Evolutionary conservation across 1,140 invertebrate species (phyloP), one percentile per base, ranked within the genome.

Genomic region (Saxidomus purpurata): DNA sequence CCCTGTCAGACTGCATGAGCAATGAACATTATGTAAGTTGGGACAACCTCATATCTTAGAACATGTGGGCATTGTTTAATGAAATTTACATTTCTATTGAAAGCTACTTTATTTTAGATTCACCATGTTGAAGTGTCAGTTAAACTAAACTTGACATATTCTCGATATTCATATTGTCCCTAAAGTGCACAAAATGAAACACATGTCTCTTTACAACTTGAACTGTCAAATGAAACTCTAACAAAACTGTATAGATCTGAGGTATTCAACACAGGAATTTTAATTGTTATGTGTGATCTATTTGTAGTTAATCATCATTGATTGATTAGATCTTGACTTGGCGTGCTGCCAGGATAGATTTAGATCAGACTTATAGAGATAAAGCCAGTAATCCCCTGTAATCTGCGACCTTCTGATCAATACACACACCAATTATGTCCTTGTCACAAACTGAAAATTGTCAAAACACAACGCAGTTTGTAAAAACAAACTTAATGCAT

Each of bases 231-330:
- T 34, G 28, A 67, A 38, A 38, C 36, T 36, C 63, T 67, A 31
- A 31, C 13, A 67, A 31, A 67, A 6, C 63, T 1, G 31, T 31
- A 67, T 31, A 67, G n/a, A 36, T 13, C 19, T 31, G 67, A 71
- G 17, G 2, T 17, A 38, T 38, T 38, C 3, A 36, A 71, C 67
- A 71, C 13, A 71, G 11, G 34, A 11, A 71, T 71, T 36, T 36
- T 71, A 71, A 71, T 71, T 71, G 67, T 71, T 71, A 38, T 11
- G 34, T 71, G 31, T 38, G 15, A 71, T 71, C 34, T 38, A 71
- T 71, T 40, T 38, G 25, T 55, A 79, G 40, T 25, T 49, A 79
- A 79, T 79, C 25, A 79, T 40, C 74, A 55, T 19, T 49, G 40
- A 79, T 38, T 34, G 74, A 49, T 71, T 38, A 71, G 49, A 79